These are phyloP conservation scores for Trichonephila clavata DNA, from an alignment of 1,140 invertebrate species.

Conservation along the genomic window DNA sequence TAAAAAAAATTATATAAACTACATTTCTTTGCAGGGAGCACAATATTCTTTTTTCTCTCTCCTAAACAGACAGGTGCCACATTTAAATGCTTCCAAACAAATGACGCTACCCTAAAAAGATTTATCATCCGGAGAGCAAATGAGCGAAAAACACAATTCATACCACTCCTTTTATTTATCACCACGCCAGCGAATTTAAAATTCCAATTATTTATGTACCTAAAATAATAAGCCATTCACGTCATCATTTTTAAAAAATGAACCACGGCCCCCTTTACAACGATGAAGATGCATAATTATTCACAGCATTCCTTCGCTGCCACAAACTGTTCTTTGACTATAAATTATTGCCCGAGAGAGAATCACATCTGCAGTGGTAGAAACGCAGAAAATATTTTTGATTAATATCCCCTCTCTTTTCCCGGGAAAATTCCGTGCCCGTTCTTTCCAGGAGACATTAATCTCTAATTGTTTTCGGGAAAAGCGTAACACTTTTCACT, in stretches of 20 bases:
- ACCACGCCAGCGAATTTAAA: conserved; percentile 47
- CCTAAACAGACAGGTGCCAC: conserved; percentile 3
- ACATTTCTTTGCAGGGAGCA: neutral
- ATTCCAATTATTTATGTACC: conserved; percentile 60
- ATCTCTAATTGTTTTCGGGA: conserved; percentile 68
- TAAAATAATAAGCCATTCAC: conserved; percentile 59
- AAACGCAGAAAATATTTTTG: conserved; percentile 59
- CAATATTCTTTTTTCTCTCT: neutral
- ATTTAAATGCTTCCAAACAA: conserved; percentile 1
- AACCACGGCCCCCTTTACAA: neutral
- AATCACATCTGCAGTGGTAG: conserved; percentile 55
- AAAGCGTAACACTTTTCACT: conserved; percentile 60
- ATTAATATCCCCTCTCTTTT: conserved; percentile 33
- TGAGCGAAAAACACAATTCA: conserved; percentile 51
- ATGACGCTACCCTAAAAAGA: neutral
- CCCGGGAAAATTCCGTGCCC: conserved; percentile 48
- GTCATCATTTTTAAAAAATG: conserved; percentile 57
- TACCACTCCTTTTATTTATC: conserved; percentile 29
- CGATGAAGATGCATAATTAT: conserved; percentile 48
- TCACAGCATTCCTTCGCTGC: conserved; percentile 1
- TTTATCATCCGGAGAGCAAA: neutral
- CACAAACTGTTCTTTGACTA: neutral
- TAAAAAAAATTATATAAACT: neutral
- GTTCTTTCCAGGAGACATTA: conserved; percentile 53
- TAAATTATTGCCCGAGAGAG: conserved; percentile 60